Evolutionary conservation across 2,113 vertebrate genomes (phyloP).

Genomic region (Dendrocopos noguchii): DNA sequence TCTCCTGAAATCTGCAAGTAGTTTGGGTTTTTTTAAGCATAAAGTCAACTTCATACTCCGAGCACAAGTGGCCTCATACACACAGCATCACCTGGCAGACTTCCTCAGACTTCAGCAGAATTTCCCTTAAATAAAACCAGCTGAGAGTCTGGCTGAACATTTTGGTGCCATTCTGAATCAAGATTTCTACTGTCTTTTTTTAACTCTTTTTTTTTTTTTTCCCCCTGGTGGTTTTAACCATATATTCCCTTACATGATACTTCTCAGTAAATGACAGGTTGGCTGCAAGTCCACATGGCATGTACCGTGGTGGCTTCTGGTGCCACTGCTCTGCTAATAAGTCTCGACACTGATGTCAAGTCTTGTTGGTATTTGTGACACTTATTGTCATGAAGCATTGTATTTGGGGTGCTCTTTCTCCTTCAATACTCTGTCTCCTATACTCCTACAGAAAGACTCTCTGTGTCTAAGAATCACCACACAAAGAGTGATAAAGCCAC

Average conservation of each 20-base stretch:
- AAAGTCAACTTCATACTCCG: conserved; percentile 34
- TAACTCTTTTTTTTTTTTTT: not conserved
- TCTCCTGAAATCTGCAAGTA: conserved; percentile 71
- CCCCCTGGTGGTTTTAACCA: not conserved
- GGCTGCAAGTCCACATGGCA: not conserved
- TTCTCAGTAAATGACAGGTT: not conserved
- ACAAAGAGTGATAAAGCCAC: not conserved
- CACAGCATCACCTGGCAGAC: not conserved
- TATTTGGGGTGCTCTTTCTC: not conserved
- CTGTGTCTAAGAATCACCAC: not conserved
- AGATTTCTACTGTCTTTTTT: not conserved
- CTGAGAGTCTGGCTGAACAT: not conserved
- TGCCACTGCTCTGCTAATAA: not conserved
- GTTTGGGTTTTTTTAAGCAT: not conserved
- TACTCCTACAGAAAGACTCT: not conserved
- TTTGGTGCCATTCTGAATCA: not conserved
- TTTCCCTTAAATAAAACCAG: conserved; percentile 30
- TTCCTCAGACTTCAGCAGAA: not conserved
- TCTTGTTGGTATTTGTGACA: not conserved
- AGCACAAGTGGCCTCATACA: not conserved
- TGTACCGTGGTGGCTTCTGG: not conserved
- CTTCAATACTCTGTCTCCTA: not conserved
- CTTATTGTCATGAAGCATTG: conserved; percentile 17
- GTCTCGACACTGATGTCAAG: not conserved
- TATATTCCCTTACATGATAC: not conserved